Evolutionary conservation across 2,797 vertebrate species (phyloP).

Genomic region (Myotis pilosus): DNA sequence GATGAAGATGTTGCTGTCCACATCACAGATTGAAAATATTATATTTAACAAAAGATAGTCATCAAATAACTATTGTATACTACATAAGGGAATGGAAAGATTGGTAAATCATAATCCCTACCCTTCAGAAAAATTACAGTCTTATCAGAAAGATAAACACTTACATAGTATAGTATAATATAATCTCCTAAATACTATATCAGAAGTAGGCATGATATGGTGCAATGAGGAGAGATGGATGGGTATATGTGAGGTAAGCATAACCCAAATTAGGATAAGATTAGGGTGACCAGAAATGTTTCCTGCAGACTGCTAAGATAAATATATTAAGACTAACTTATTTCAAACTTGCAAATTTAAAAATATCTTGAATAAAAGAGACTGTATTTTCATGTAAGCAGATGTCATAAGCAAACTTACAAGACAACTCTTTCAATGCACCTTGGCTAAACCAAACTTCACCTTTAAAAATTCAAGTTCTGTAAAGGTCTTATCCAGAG

Average conservation of each 20-base stretch:
- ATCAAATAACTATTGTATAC: background rate
- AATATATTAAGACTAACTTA: background rate
- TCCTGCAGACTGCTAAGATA: background rate
- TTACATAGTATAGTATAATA: background rate
- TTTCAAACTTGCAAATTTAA: background rate
- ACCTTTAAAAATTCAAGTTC: background rate
- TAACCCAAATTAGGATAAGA: background rate
- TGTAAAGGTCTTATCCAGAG: background rate
- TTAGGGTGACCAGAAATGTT: background rate
- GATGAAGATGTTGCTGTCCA: background rate
- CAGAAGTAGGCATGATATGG: background rate
- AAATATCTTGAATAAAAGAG: background rate
- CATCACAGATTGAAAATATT: background rate
- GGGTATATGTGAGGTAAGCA: background rate
- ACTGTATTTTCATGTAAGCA: background rate
- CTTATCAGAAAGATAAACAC: background rate
- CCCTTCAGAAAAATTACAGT: background rate
- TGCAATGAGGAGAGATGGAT: background rate
- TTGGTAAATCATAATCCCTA: background rate
- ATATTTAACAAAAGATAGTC: constrained; percentile 4
- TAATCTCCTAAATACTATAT: background rate
- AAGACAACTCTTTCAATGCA: background rate
- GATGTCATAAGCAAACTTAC: background rate
- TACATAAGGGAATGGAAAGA: background rate
- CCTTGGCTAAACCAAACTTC: background rate